Conservation (phyloP, 2,797 vertebrate species). For the Melanotaenia nigrans region DNA sequence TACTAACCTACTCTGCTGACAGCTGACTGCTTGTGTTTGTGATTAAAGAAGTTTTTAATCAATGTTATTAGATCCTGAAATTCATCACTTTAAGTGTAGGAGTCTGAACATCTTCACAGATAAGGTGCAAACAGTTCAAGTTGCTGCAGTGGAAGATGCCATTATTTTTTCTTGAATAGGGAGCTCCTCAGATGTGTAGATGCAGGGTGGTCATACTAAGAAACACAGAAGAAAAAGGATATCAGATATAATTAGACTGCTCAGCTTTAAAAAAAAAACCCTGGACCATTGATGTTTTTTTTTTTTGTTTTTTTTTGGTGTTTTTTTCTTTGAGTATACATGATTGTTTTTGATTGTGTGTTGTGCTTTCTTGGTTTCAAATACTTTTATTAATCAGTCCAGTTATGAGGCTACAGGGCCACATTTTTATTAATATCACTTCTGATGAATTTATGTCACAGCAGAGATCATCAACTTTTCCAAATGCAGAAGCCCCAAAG, state of each 20-base stretch:
- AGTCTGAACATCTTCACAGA: constrained; percentile 28
- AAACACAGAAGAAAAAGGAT: constrained; percentile 24
- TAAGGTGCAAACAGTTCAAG: constrained; percentile 12
- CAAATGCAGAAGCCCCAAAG: constrained; percentile 23
- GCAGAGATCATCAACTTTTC: constrained; percentile 35
- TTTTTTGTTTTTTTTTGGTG: background rate
- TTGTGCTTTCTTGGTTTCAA: constrained; percentile 11
- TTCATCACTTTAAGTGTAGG: constrained; percentile 31
- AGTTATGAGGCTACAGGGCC: constrained; percentile 21
- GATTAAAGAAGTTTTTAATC: constrained; percentile 42
- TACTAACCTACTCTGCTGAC: constrained; percentile 33
- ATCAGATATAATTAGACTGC: constrained; percentile 47
- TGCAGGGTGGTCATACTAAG: constrained; percentile 18
- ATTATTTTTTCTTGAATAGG: constrained; percentile 35
- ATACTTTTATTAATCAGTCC: constrained; percentile 46
- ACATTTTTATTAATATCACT: constrained; percentile 52
- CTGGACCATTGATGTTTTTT: background rate
- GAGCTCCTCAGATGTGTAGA: constrained; percentile 25
- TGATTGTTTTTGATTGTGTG: constrained; percentile 7
- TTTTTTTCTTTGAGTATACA: background rate
- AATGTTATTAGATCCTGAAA: constrained; percentile 35
- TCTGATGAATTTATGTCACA: constrained; percentile 30
- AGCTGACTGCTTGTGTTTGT: constrained; percentile 21
- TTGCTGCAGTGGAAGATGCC: constrained; percentile 18
- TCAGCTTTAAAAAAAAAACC: constrained; percentile 19